Evolutionary conservation across 92 coral and sea anemone species (phyloP), one percentile per base, ranked within the genome.

Genomic region (Siderastrea siderea): DNA sequence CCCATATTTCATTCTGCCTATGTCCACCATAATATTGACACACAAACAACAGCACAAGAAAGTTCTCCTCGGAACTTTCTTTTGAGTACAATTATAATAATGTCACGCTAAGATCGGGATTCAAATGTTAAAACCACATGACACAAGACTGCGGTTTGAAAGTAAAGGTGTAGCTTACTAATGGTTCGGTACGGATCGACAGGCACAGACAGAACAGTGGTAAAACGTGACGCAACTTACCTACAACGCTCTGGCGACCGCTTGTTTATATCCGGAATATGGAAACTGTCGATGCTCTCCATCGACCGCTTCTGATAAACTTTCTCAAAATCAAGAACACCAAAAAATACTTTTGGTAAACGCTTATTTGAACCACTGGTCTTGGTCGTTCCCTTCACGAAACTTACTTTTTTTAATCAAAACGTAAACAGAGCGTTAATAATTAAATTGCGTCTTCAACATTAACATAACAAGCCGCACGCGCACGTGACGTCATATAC

Each of bases 221-320:
- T 26, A 26, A 45, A 38, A 3, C 0, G 47, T 71, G 11, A 7
- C 44, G 77, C 77, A 54, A 82, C 86, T 16, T n/a, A 82, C 86
- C 86, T 82, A 55, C 74, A 9, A 5, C 68, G 77, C 68, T 70
- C 58, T 17, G 47, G 11, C 47, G 77, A 52, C 46, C 14, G 19
- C 44, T 14, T 70, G 12, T 70, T 46, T 50, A 16, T 17, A 17
- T 74, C 78, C 44, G 15, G 60, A 38, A 58, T 3, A 19, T 55
- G 48, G 49, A 68, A 68, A 55, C 55, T 46, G 0, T 75, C 44
- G 12, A 68, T 69, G 75, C 53, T 16, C 68, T 66, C 71, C 71
- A 78, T 78, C 72, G 49, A 68, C 1, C 43, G 3, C 17, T 52
- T 17, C 13, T 74, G 2, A 17, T 19, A 44, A 67, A 45, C 51